Conservation (phyloP, 2,113 vertebrate species). For the Toxostoma redivivum region DNA sequence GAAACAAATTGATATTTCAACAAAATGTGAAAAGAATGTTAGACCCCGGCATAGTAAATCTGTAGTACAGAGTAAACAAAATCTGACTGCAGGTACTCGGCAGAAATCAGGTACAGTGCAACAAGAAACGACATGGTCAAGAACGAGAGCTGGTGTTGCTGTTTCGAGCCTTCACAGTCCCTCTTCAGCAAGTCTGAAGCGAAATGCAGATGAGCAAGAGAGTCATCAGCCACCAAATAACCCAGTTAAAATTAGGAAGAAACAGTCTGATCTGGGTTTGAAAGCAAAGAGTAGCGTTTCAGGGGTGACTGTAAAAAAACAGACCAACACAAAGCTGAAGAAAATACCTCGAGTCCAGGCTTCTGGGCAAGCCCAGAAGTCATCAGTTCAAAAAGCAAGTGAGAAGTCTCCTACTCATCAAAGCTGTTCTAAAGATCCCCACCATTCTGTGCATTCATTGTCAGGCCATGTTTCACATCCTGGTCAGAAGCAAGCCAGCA, state of each 20-base stretch:
- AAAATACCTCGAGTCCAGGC: conserved; percentile 54
- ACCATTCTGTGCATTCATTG: background rate
- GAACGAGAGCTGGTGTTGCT: conserved; percentile 68
- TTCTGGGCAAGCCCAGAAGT: conserved; percentile 49
- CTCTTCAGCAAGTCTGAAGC: conserved; percentile 70
- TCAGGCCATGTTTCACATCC: conserved; percentile 63
- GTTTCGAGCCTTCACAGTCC: conserved; percentile 56
- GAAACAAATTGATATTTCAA: conserved; percentile 32
- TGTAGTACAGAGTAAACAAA: conserved; percentile 57
- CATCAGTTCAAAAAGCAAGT: conserved; percentile 40
- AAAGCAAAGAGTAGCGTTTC: conserved; percentile 59
- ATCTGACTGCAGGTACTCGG: background rate
- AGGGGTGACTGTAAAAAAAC: conserved; percentile 63
- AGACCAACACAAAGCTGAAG: conserved; percentile 49
- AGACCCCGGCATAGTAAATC: conserved; percentile 59
- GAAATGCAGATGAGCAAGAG: conserved; percentile 69
- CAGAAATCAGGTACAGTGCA: conserved; percentile 45
- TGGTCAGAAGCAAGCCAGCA: conserved; percentile 65
- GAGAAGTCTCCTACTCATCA: conserved; percentile 61
- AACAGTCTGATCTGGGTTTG: conserved; percentile 60
- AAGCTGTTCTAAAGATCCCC: conserved; percentile 60
- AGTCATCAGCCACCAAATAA: conserved; percentile 70
- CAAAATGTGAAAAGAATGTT: conserved; percentile 58
- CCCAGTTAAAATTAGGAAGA: conserved; percentile 83
- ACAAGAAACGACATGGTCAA: conserved; percentile 50